These are phyloP conservation scores for Tyrophagus putrescentiae DNA, from an alignment of 1,140 invertebrate species.

Conservation along the genomic window DNA sequence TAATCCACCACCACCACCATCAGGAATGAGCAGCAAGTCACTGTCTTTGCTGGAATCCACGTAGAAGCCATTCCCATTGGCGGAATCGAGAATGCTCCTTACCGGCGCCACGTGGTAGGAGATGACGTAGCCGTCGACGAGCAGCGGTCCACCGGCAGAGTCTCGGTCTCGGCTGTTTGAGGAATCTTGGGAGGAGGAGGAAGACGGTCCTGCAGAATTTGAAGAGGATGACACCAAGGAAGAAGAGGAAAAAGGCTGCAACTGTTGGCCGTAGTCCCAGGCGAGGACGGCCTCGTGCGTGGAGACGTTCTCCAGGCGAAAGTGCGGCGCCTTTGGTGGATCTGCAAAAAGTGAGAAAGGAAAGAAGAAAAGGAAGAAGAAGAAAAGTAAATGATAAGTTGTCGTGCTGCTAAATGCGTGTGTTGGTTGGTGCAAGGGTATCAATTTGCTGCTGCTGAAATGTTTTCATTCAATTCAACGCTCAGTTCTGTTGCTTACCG, in stretches of 20 bases:
- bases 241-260: not conserved
- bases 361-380: not conserved
- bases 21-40: too few species aligned
- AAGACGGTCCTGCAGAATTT: too few species aligned
- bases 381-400: too few species aligned
- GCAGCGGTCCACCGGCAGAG: not conserved
- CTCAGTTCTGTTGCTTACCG: constrained; percentile 39
- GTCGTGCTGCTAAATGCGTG: too few species aligned
- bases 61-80: too few species aligned
- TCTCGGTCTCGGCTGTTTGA: not conserved
- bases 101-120: constrained; percentile 3
- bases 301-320: constrained; percentile 13
- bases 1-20: not conserved
- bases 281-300: constrained; percentile 9
- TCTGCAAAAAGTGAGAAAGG: not conserved
- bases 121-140: constrained; percentile 13
- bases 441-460: too few species aligned
- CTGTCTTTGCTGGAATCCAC: too few species aligned
- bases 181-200: not conserved
- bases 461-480: not conserved
- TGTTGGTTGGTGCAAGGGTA: not conserved
- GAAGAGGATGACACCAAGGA: constrained; percentile 2
- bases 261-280: constrained; percentile 10
- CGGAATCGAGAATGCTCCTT: not conserved
- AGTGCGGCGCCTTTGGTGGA: constrained; percentile 10